phyloP scores from a whole-genome alignment of 2,888 invertebrate genomes.

The Drosophila multiciliata region DNA sequence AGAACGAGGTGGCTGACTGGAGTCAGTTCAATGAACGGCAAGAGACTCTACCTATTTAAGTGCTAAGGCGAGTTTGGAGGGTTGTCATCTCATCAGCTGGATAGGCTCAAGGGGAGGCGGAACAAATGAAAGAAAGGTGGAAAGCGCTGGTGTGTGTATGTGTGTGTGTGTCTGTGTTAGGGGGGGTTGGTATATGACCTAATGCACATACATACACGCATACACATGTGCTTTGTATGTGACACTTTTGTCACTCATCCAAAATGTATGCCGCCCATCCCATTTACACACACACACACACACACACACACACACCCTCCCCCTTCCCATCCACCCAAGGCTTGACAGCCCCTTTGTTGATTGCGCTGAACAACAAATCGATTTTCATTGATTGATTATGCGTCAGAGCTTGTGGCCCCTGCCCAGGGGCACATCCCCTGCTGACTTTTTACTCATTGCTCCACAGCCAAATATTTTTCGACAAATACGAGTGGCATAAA shows the following conservation, averaged over 20 bases:
- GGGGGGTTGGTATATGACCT: conserved; percentile 1
- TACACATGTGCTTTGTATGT: conserved; percentile 19
- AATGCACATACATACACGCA: conserved; percentile 11
- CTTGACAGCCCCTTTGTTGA: conserved; percentile 36
- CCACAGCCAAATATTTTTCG: conserved; percentile 37
- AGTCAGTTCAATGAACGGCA: conserved; percentile 67
- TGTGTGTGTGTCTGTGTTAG: not conserved
- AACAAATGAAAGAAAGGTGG: not conserved
- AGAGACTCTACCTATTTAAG: conserved; percentile 68
- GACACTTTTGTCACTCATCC: conserved; percentile 19
- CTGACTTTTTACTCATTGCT: conserved; percentile 43
- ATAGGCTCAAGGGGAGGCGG: not conserved
- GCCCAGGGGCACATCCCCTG: conserved; percentile 27
- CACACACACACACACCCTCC: not conserved
- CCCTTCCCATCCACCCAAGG: not conserved
- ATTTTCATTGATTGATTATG: conserved; percentile 78
- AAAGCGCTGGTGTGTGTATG: not conserved
- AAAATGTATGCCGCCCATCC: not conserved
- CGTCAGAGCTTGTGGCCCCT: conserved; percentile 35
- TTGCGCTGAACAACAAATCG: conserved; percentile 66
- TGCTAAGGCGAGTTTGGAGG: conserved; percentile 38
- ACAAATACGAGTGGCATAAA: conserved; percentile 47
- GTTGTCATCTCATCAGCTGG: conserved; percentile 16
- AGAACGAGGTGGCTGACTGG: conserved; percentile 15
- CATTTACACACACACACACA: not conserved